A percentile compares a stretch with the other conserved stretches of the same genome.
phyloP scores from a whole-genome alignment of 1,140 invertebrate species.

The Latrodectus geometricus region DNA sequence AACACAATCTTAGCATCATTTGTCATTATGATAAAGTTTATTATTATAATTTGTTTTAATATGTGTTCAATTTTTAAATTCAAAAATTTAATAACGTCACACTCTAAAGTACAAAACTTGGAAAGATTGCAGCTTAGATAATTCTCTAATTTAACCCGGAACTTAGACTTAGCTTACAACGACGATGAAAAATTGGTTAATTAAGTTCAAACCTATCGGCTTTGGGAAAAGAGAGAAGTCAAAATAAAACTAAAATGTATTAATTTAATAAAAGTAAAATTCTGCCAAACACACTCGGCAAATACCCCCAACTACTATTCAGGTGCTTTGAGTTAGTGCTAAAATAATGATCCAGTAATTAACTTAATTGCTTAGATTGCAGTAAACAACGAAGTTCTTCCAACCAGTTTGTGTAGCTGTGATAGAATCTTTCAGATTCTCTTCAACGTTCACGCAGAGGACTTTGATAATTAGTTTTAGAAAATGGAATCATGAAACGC shows the following conservation, averaged over 20 bases:
- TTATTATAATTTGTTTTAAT: too few relatives aligned
- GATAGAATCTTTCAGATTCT: conserved; percentile 39
- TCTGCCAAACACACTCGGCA: conserved; percentile 26
- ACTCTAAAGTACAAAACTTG: too few relatives aligned
- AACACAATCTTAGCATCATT: too few relatives aligned
- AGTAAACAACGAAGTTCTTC: conserved; percentile 51
- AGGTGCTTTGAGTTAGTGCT: conserved; percentile 31
- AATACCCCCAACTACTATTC: conserved; percentile 2
- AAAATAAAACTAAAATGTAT: conserved; percentile 8
- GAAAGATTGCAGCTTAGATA: too few relatives aligned
- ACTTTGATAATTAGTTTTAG: conserved; percentile 50
- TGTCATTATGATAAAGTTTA: too few relatives aligned
- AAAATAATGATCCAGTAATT: conserved; percentile 57
- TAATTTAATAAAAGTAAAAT: conserved; percentile 52
- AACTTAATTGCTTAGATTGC: conserved; percentile 55
- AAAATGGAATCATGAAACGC: not conserved
- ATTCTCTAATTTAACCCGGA: too few relatives aligned
- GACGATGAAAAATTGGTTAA: conserved; percentile 8
- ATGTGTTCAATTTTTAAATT: too few relatives aligned
- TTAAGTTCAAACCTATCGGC: not conserved
- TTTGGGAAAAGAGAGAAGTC: not conserved
- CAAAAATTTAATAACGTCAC: too few relatives aligned
- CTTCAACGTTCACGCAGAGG: not conserved
- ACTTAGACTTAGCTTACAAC: too few relatives aligned
- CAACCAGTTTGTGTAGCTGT: conserved; percentile 29